Conservation (phyloP, 2,888 invertebrate genomes). For the Drosophila greeni region DNA sequence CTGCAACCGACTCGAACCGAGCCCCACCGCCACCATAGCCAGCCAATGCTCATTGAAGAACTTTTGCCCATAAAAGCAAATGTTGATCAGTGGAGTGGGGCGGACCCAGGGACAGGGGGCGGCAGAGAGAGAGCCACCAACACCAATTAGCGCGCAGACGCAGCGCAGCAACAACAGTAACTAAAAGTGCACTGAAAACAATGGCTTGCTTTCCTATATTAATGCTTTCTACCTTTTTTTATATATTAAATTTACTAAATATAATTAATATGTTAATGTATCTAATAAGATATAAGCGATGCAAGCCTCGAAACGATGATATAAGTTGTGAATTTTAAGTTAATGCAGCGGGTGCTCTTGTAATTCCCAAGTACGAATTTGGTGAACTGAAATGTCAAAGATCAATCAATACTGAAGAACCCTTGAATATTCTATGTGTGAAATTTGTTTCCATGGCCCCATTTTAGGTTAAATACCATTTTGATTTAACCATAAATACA, state of each 20-base stretch:
- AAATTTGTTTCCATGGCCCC: background rate
- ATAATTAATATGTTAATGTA: background rate
- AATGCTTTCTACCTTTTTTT: too few species aligned
- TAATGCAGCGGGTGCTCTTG: background rate
- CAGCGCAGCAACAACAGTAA: constrained; percentile 45
- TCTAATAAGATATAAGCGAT: background rate
- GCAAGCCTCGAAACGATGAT: background rate
- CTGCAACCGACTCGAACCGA: constrained; percentile 15
- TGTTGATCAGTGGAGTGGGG: constrained; percentile 19
- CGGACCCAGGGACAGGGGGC: constrained; percentile 2
- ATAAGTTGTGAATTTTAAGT: background rate
- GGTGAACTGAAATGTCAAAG: too few species aligned
- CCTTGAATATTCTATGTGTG: background rate
- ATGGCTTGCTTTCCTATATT: background rate
- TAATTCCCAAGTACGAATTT: background rate
- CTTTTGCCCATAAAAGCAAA: constrained; percentile 43
- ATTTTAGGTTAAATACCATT: background rate
- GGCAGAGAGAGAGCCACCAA: constrained; percentile 28
- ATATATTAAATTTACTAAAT: background rate
- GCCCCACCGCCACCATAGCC: background rate
- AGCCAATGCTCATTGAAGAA: constrained; percentile 33
- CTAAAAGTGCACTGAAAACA: constrained; percentile 24
- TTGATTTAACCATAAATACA: background rate
- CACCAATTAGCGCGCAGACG: constrained; percentile 68
- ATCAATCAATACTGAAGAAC: background rate